Base-by-base conservation (phyloP, 2,797 vertebrate genomes). In the Intellagama lesueurii region DNA sequence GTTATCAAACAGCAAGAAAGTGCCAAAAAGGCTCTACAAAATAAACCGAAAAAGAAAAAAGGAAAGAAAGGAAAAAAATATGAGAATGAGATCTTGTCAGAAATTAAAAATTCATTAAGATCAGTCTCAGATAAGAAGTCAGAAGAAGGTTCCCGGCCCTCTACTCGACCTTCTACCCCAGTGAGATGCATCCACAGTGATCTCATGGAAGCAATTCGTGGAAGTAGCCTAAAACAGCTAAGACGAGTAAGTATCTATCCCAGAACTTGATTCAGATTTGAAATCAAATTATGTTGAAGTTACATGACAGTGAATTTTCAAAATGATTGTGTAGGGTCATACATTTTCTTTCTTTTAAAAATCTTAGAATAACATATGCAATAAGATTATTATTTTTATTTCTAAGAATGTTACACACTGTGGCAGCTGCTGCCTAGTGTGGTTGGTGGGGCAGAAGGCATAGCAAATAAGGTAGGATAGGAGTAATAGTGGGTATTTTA, bases 201-300 rank as follows among this genome's bases (percentile, higher is more conserved):
- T 92, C 98, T 99, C 83, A 99, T 99, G 99, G 98, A 98, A 81
- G 97, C 98, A 35, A 99, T 99, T 93, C 97, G 98, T 56, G 94
- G 81, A 86, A 98, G 98, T 97, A 98, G 96, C 95, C 81, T 98
- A 28, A 97, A 95, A 91, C 96, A 95, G 72, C 96, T 99, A 81
- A 96, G 85, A 93, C 96, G 95, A 97, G 99, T 99, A 92, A 98
- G 98, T 96, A 70, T 82, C 7, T 44, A 79, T 79, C 47, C 35
- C 26, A 26, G 32, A 81, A 83, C n/a, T 17, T 56, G 47, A 56
- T 82, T 40, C 30, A 28, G 26, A 49, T 66, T 49, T 75, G n/a
- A 52, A 81, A 81, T 66, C 11, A 66, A 52, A 9, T 52, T 49
- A 8, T 49, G 2, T 70, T 30, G 52, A 28, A 28, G 9, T 26